A percentile compares a stretch with the other conserved stretches of the same genome.
phyloP scores from a whole-genome alignment of 2,113 vertebrate genomes.

The Paradoxurus hermaphroditus region DNA sequence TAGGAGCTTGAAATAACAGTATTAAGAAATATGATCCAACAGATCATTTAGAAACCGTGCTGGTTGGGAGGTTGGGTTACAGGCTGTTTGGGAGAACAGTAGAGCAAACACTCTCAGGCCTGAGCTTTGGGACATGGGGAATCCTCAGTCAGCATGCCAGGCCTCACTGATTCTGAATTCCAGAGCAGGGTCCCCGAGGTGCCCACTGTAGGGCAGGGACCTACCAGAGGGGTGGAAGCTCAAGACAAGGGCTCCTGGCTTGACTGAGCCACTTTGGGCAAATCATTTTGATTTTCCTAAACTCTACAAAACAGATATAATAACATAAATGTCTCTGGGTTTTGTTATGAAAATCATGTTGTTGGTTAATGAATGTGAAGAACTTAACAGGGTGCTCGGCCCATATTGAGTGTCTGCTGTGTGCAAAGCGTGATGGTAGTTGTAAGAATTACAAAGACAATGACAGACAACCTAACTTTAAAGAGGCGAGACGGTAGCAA shows the following conservation, averaged over 20 bases:
- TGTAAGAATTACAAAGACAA: background rate
- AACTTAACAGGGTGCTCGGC: background rate
- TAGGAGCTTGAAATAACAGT: background rate
- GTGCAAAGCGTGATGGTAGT: background rate
- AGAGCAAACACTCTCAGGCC: background rate
- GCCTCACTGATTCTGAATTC: background rate
- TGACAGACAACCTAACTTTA: background rate
- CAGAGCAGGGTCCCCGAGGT: background rate
- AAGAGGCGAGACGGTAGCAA: background rate
- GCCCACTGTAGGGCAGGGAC: too few relatives aligned
- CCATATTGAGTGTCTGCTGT: background rate
- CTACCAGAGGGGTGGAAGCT: background rate
- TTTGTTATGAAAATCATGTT: background rate
- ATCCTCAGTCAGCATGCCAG: background rate
- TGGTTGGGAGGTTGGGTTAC: background rate
- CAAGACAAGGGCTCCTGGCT: background rate
- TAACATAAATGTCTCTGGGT: background rate
- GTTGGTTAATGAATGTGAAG: background rate
- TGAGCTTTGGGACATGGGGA: background rate
- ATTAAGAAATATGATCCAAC: background rate
- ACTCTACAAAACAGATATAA: background rate
- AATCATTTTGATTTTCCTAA: background rate
- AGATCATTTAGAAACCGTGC: background rate
- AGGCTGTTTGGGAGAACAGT: background rate
- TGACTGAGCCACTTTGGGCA: background rate